These are phyloP conservation scores for Temnothorax unifasciatus DNA, from an alignment of 2,888 invertebrate species.

Conservation along the genomic window DNA sequence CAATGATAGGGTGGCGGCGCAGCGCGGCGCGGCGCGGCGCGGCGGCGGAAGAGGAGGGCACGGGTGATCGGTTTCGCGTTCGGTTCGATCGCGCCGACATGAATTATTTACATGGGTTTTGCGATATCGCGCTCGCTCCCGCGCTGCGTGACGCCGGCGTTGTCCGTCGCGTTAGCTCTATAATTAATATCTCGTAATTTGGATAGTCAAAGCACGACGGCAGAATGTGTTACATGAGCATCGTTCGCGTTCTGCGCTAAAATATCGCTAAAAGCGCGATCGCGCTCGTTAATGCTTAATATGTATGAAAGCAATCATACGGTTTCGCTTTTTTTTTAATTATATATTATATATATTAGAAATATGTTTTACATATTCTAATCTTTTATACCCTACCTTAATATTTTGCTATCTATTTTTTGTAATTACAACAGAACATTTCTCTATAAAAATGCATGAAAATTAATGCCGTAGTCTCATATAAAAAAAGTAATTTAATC, in stretches of 20 bases:
- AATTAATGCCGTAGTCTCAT: background rate
- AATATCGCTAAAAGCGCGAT: slow-evolving; percentile 52
- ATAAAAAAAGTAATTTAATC: background rate
- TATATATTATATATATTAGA: background rate
- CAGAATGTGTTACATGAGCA: slow-evolving; percentile 51
- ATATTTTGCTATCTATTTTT: background rate
- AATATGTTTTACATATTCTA: background rate
- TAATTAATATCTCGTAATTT: slow-evolving; percentile 72
- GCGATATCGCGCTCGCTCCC: slow-evolving; percentile 50
- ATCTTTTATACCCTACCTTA: background rate
- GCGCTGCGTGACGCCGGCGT: slow-evolving; percentile 47
- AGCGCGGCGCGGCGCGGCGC: background rate
- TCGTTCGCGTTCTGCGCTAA: background rate
- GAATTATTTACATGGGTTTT: slow-evolving; percentile 57
- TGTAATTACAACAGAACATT: background rate
- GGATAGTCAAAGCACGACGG: slow-evolving; percentile 70
- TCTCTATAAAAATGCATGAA: background rate
- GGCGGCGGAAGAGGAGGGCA: slow-evolving; percentile 11
- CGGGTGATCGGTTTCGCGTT: slow-evolving; percentile 56
- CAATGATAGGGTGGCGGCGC: slow-evolving; percentile 18
- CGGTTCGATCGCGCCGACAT: slow-evolving; percentile 56
- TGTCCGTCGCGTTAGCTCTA: slow-evolving; percentile 69
- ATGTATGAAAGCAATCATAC: slow-evolving; percentile 17
- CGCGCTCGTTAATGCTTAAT: slow-evolving; percentile 49
- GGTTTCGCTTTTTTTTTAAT: background rate